Evolutionary conservation across 2,113 vertebrate species (phyloP), one percentile per base, ranked within the genome.

Genomic region (Cryptomyrus ogoouensis): DNA sequence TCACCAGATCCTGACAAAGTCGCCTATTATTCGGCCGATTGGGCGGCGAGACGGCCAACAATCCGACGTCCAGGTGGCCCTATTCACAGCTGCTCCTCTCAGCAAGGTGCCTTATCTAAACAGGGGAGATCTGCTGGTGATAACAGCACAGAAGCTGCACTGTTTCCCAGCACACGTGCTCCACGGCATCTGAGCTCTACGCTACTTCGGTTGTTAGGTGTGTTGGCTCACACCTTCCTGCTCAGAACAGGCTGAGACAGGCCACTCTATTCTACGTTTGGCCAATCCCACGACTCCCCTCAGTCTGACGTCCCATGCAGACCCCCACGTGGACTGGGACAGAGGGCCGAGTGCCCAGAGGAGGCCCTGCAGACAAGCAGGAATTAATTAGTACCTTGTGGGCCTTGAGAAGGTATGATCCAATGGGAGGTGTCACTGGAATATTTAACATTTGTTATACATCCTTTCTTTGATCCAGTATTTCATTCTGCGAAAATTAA

Each of bases 381-480:
- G 87, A 62, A 83, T 90, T 88, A 90, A 90, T 88, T 80, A 90
- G 88, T 84, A 44, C 87, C 17, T 90, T 83, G 77, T 88, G 39
- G 74, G 87, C 13, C 70, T 44, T 50, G 10, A 24, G 39, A 31
- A 49, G 66, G 17, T 83, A 42, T 31, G 35, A 42, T 83, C 87
- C 19, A 3, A 49, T 35, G 52, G 46, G 88, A 88, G 44, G 66
- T 58, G 50, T 83, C 88, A 44, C 44, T 88, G 46, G 66, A 88
- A 83, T 80, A 88, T 88, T 83, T 56, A 90, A 83, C 47, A 77
- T 56, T 53, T n/a, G 66, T 46, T 88, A 70, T 66, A 46, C 19
- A 31, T 83, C 24, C 21, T 24, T 58, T 13, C 46, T 31, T 62
- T 84, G 35, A 83, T 90, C 24, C 44, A 27, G 19, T 35, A 87